Evolutionary conservation across 2,797 vertebrate genomes (phyloP).

Genomic region (Labroides dimidiatus): DNA sequence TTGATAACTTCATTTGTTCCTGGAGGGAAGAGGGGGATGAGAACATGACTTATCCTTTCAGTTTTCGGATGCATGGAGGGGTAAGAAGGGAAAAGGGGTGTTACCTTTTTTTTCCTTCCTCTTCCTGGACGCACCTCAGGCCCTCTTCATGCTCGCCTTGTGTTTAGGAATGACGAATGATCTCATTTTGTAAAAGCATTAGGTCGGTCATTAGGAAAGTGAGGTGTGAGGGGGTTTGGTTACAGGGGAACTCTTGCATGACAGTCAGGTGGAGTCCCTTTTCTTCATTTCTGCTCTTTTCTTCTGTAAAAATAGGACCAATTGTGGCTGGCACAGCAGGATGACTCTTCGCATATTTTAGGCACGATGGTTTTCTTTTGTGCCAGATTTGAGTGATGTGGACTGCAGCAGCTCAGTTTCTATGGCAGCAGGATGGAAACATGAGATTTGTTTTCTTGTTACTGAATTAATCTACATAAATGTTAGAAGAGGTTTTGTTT

Average conservation of each 20-base stretch:
- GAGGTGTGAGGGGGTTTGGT: conserved; percentile 42
- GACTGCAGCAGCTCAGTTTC: conserved; percentile 51
- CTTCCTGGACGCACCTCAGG: conserved; percentile 54
- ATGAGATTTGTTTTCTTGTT: conserved; percentile 47
- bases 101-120: neutral
- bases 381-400: conserved; percentile 44
- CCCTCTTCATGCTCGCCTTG: conserved; percentile 41
- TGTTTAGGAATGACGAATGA: conserved; percentile 63
- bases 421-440: conserved; percentile 54
- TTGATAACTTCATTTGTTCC: conserved; percentile 83
- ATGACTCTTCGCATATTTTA: conserved; percentile 48
- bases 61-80: conserved; percentile 22
- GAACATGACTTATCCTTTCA: conserved; percentile 58
- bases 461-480: conserved; percentile 58
- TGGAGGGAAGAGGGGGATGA: conserved; percentile 63
- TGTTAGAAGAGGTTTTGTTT: conserved; percentile 37
- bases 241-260: conserved; percentile 14
- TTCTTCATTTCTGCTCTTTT: conserved; percentile 45
- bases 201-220: conserved; percentile 52
- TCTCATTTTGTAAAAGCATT: conserved; percentile 54
- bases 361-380: conserved; percentile 28
- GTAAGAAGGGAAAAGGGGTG: neutral
- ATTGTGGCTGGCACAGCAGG: conserved; percentile 48
- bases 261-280: conserved; percentile 11
- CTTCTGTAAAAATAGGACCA: conserved; percentile 32